Evolutionary conservation across 1,140 invertebrate genomes (phyloP).

Genomic region (Camponotus floridanus): DNA sequence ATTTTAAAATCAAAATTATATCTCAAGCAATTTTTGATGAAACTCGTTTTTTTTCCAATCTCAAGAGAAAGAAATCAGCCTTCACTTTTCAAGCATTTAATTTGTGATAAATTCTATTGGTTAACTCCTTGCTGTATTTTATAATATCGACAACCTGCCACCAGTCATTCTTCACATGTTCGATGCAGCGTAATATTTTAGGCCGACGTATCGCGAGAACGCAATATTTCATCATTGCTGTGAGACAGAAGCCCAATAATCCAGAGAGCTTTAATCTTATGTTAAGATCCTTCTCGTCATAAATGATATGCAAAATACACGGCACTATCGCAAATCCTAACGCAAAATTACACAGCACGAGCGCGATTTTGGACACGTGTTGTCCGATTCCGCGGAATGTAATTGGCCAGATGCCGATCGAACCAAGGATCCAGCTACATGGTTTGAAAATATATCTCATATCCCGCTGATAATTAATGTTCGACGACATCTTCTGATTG

Average conservation of each 20-base stretch:
- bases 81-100: neutral
- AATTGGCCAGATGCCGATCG: slow-evolving; percentile 56
- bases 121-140: neutral
- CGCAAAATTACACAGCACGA: slow-evolving; percentile 42
- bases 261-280: slow-evolving; percentile 45
- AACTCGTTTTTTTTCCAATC: neutral
- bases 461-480: slow-evolving; percentile 20
- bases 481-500: neutral
- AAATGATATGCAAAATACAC: slow-evolving; percentile 48
- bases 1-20: neutral
- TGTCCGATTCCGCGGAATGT: neutral
- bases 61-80: neutral
- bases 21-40: neutral
- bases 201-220: slow-evolving; percentile 47
- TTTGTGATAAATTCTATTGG: neutral
- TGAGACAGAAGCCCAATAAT: slow-evolving; percentile 55
- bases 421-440: neutral
- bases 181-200: slow-evolving; percentile 61
- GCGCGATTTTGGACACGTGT: slow-evolving; percentile 4
- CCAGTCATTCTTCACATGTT: slow-evolving; percentile 68
- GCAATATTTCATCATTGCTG: slow-evolving; percentile 64
- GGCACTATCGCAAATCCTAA: slow-evolving; percentile 60
- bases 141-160: slow-evolving; percentile 26
- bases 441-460: slow-evolving; percentile 33
- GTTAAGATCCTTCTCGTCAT: slow-evolving; percentile 47